Evolutionary conservation across 53 echinoderm and acorn worm genomes (phyloP).

Genomic region (Arbacia lixula): DNA sequence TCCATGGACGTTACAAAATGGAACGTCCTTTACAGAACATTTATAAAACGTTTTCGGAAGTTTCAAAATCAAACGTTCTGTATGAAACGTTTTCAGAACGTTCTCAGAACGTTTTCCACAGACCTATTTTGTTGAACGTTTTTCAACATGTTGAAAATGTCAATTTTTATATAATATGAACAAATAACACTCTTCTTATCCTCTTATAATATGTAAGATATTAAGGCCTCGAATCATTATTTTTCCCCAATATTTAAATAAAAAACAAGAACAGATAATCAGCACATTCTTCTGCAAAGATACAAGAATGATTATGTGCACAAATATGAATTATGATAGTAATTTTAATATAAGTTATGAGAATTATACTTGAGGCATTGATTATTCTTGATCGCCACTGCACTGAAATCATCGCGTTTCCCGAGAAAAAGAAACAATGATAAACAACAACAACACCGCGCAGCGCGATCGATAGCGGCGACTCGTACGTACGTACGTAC

Average conservation of each 20-base stretch:
- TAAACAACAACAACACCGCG: no score
- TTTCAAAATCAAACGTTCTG: slow-evolving; percentile 20
- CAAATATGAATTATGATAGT: slow-evolving; percentile 14
- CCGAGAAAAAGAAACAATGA: no score
- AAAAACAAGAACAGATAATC: slow-evolving; percentile 18
- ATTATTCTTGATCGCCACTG: no score
- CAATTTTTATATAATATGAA: slow-evolving; percentile 30
- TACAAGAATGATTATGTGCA: slow-evolving; percentile 7
- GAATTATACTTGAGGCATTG: slow-evolving; percentile 24
- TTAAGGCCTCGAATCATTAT: not conserved
- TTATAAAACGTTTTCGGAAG: slow-evolving; percentile 23
- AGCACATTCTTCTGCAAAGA: slow-evolving; percentile 15
- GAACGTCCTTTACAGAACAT: slow-evolving; percentile 14
- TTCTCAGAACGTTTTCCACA: slow-evolving; percentile 24
- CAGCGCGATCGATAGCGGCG: no score
- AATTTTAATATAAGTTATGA: slow-evolving; percentile 2
- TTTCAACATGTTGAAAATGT: slow-evolving; percentile 21
- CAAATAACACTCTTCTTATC: slow-evolving; percentile 27
- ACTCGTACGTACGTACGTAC: no score
- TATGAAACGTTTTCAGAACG: slow-evolving; percentile 21
- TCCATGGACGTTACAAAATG: no score
- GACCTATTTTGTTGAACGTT: slow-evolving; percentile 30
- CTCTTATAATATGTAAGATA: slow-evolving; percentile 11
- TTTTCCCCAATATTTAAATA: slow-evolving; percentile 5
- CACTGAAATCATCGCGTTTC: no score